Base-by-base conservation (phyloP, 2,888 invertebrate species). In the Punctoribates punctum region DNA sequence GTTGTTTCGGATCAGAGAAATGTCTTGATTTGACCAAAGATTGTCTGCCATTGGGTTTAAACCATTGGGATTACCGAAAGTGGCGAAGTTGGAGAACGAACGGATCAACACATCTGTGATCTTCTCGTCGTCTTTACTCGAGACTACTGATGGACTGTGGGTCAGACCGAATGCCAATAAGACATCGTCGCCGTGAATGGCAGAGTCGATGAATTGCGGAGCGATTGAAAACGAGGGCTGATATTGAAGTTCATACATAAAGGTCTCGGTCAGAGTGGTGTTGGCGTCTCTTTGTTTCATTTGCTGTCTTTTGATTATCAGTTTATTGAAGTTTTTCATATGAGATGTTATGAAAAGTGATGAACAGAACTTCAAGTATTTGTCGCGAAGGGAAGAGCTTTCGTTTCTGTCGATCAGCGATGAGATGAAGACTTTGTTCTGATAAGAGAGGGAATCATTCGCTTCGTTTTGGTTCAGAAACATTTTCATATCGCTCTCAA, bases 191-290 rank as follows among this genome's bases (percentile, higher is more conserved):
- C 80, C 80, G 25, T 80, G 80, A n/a, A 75, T 77, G 20, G 79
- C 79, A 17, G 74, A 42, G 25, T 74, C 73, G 11, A 80, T 76
- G 72, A 79, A 80, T n/a, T 54, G 13, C 2, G 80, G 79, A 9
- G 79, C 78, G 20, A 73, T 77, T 0, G 82, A 82, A 65, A 79
- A 79, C 1, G 79, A 78, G 0, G 82, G 80, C 8, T 81, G 75
- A 67, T 83, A 82, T n/a, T 77, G 75, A 46, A 82, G 81, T 46
- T 81, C 79, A 77, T 82, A 83, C 11, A 81, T 78, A 77, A 75
- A 82, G 3, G 81, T 79, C 13, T 67, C 65, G 23, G 34, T 73
- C 1, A 67, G 34, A 5, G 29, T 29, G 23, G 42, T 73, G n/a
- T n/a, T 77, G 25, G 46, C 46, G 23, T 70, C 51, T 23, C 9